Evolutionary conservation across 2,797 vertebrate species (phyloP), one percentile per base, ranked within the genome.

Genomic region (Loriculus beryllinus): DNA sequence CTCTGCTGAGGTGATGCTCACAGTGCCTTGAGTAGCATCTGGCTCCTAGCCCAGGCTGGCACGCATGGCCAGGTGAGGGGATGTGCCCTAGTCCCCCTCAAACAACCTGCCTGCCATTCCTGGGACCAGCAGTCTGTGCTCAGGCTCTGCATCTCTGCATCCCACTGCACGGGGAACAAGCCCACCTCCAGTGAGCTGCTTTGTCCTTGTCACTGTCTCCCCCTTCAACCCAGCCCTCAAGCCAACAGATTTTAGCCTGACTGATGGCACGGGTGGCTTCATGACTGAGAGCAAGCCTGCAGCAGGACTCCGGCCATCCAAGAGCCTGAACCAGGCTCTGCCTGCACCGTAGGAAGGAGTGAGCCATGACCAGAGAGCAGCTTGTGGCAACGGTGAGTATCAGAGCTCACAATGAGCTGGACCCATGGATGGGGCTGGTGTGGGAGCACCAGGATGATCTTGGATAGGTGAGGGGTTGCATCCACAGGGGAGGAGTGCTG

Each of bases 21-120:
- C 25, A 42, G 31, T 22, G 42, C 57, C 42, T 7, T 5, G n/a
- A 49, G 31, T 43, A 17, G 20, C 2, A 1, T 60, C 18, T 12
- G 45, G 19, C 40, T 45, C n/a, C 52, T 19, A 51, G 29, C 33
- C 33, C 1, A 1, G 23, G 23, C 56, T 39, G 49, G 13, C 42
- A 43, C 0, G 0, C 12, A 8, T 8, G n/a, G 52, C n/a, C 62
- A 16, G 64, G 37, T 0, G 1, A 42, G 16, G 39, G 63, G 31
- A 28, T 0, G 2, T 45, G 26, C 40, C 37, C 56, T 39, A 5
- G 39, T 21, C 9, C 43, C 17, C 21, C 37, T 31, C 39, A 45
- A 14, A 35, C 28, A 33, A 59, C 33, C 20, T 77, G 37, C 43
- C 51, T 57, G 33, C 33, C 37, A 17, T 29, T 49, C 43, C 25